These are phyloP conservation scores for Petromus typicus DNA, from an alignment of 2,113 vertebrate genomes.

Conservation along the genomic window DNA sequence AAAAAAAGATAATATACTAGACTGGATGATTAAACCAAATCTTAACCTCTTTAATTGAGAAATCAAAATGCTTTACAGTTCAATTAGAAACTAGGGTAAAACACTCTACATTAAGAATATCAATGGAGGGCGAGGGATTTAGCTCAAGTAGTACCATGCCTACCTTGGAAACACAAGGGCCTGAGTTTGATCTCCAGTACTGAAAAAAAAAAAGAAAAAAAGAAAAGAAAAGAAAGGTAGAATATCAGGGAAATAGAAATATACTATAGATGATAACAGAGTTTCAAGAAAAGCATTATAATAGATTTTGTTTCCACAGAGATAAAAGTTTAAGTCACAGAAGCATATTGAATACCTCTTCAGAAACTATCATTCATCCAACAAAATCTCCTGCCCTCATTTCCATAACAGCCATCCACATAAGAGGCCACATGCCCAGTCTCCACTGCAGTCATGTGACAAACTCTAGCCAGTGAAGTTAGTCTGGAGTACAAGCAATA, in stretches of 20 bases:
- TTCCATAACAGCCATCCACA: background rate
- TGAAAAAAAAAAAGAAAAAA: too few relatives aligned
- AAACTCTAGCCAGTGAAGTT: background rate
- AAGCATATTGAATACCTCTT: background rate
- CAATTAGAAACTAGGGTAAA: conserved; percentile 25
- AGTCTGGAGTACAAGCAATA: background rate
- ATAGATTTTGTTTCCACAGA: conserved; percentile 18
- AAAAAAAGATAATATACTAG: conserved; percentile 2
- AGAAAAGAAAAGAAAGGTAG: too few relatives aligned
- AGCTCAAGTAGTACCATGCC: too few relatives aligned
- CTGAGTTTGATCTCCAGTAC: too few relatives aligned
- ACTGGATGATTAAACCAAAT: conserved; percentile 16
- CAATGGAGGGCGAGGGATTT: background rate
- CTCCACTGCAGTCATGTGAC: background rate
- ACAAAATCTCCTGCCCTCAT: conserved; percentile 11
- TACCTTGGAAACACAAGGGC: too few relatives aligned
- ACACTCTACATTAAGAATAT: conserved; percentile 21
- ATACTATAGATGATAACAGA: conserved; percentile 7
- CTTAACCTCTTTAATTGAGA: conserved; percentile 17
- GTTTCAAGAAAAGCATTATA: conserved; percentile 30
- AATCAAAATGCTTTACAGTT: conserved; percentile 13
- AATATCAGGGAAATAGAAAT: conserved; percentile 33
- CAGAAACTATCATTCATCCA: background rate
- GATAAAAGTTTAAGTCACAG: background rate
- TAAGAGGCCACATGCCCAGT: background rate